Base-by-base conservation (phyloP, 2,797 vertebrate species). In the Aeoliscus strigatus region DNA sequence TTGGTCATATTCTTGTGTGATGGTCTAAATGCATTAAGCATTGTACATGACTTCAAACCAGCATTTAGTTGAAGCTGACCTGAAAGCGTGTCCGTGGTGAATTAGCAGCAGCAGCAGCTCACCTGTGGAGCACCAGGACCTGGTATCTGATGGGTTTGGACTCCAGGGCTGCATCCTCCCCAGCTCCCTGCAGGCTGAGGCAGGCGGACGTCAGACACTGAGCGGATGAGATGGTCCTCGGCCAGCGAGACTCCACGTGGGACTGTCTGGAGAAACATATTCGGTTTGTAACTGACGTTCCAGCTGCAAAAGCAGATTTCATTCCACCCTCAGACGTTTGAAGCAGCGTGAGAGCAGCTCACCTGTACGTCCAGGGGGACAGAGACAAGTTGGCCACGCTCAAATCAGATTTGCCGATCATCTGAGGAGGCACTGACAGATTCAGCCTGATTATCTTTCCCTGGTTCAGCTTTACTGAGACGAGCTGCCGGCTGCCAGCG, bases 341-440 rank as follows among this genome's bases (percentile, higher is more conserved):
- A n/a, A n/a, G n/a, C n/a, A n/a, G n/a, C n/a, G n/a, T n/a, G n/a
- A n/a, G n/a, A n/a, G n/a, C n/a, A n/a, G n/a, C 86, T 82, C 51
- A 89, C 88, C 27, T 79, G 70, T 82, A 87, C 0, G 35, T 81
- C 88, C 88, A 90, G 0, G 88, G 87, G 0, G 86, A 81, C 43
- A 87, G 54, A 54, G 87, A 88, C 37, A 39, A 66, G 32, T 38
- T 79, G 51, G 78, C 54, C 1, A 60, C 27, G 10, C 9, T 2
- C 48, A 9, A 11, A 1, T 1, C 2, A n/a, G 18, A 25, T 4
- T 0, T n/a, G 9, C 6, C 28, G n/a, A 14, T 1, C 1, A 38
- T 2, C 3, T 39, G 8, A 3, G 33, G 4, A n/a, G 49, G 14
- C 23, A 66, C 17, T 0, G 41, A 51, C 0, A 27, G 10, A 9